Evolutionary conservation across 2,113 vertebrate species (phyloP), one percentile per base, ranked within the genome.

Genomic region (Mesitornis unicolor): DNA sequence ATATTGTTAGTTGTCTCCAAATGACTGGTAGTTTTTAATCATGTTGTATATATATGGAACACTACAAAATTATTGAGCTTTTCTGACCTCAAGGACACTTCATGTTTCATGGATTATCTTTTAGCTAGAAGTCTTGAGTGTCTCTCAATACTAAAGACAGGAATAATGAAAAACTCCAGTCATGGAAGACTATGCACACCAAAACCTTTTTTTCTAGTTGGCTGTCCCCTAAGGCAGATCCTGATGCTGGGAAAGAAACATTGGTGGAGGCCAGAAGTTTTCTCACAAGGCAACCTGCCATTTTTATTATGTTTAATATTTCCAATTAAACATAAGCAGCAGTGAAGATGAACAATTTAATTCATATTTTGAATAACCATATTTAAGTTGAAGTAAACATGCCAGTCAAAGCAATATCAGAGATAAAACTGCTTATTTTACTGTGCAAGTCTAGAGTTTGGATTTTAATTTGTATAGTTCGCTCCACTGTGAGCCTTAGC

Each of bases 211-310:
- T 92, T 47, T 12, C 31, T 75, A 96, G 42, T 96, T 91, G 97
- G 0, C 96, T 98, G 59, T 98, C 95, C 60, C 98, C 24, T 98
- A 26, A 98, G 61, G 78, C 98, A 98, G 13, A 82, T 95, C 78
- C 97, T 98, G 84, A 97, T 97, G 96, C 98, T 98, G 26, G 13
- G 20, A 89, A 79, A 70, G 43, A 97, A 95, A 77, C 16, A 17
- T 19, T 78, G 60, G 22, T 57, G 40, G 60, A 91, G 31, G 43
- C 47, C 38, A 71, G 69, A 82, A 35, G 11, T 78, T 87, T 87
- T 94, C 63, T 83, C 45, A 87, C 20, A 78, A 93, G 61, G 26
- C 60, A 93, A 29, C 77, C 18, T 84, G 71, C 29, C 60, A 40
- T 91, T 88, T 96, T 95, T 77, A 94, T 96, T 96, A 33, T 33